phyloP scores from a whole-genome alignment of 2,797 vertebrate genomes.

The Rhincodon typus region DNA sequence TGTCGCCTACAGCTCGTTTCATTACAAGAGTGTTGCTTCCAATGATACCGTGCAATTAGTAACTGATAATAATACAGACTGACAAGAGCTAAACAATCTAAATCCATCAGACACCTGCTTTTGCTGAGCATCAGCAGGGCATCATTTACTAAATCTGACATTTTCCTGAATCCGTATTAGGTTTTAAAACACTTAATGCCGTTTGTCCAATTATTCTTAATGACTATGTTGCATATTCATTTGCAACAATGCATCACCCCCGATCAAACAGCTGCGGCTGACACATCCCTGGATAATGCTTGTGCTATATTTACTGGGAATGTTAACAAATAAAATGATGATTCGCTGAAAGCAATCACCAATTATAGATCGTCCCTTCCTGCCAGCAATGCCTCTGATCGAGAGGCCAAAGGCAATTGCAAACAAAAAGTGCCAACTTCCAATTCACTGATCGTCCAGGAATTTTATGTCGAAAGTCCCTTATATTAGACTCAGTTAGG shows the following conservation, averaged over 20 bases:
- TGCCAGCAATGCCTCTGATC: not conserved
- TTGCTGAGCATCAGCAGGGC: not conserved
- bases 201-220: slow-evolving; percentile 39
- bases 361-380: not conserved
- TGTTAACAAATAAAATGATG: not conserved
- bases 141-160: slow-evolving; percentile 36
- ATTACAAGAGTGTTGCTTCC: slow-evolving; percentile 35
- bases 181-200: slow-evolving; percentile 37
- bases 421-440: no score
- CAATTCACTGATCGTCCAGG: not conserved
- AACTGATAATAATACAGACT: slow-evolving; percentile 34
- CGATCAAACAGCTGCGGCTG: slow-evolving; percentile 24
- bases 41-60: slow-evolving; percentile 33
- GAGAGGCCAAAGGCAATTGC: slow-evolving; percentile 2
- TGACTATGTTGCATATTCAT: slow-evolving; percentile 42
- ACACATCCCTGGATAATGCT: slow-evolving; percentile 24
- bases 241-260: slow-evolving; percentile 29
- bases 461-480: not conserved
- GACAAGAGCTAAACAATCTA: slow-evolving; percentile 33
- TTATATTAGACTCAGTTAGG: not conserved
- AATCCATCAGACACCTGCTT: slow-evolving; percentile 34
- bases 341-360: slow-evolving; percentile 21
- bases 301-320: not conserved
- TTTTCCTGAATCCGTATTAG: slow-evolving; percentile 30
- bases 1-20: slow-evolving; percentile 15